Conservation (phyloP, 2,113 vertebrate genomes). For the Gallinago paraguaiae region DNA sequence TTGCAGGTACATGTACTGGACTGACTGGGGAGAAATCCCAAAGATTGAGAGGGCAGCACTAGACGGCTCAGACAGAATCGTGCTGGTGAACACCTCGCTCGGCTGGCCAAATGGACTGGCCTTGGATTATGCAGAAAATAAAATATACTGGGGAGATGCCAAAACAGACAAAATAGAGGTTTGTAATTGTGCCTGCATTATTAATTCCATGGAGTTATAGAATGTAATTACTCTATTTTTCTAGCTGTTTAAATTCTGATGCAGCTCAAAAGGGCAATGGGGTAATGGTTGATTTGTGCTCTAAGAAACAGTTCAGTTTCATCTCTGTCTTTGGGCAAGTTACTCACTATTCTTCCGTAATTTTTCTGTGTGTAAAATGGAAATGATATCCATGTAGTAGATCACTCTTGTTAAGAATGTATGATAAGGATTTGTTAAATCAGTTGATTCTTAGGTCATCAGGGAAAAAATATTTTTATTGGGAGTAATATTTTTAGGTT, state of each 20-base stretch:
- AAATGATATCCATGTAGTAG: neutral
- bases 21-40: slow-evolving; percentile 95
- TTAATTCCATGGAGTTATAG: neutral
- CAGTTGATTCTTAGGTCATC: neutral
- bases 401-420: neutral
- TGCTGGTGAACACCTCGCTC: slow-evolving; percentile 94
- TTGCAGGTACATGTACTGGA: slow-evolving; percentile 97
- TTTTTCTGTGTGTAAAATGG: neutral
- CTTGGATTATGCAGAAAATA: slow-evolving; percentile 88
- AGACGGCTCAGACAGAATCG: slow-evolving; percentile 89
- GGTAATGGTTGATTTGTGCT: neutral
- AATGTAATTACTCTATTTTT: neutral
- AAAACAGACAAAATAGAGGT: slow-evolving; percentile 94
- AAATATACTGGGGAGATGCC: slow-evolving; percentile 98
- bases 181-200: slow-evolving; percentile 52
- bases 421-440: neutral
- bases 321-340: neutral
- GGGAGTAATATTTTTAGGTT: neutral
- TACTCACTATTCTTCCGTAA: neutral
- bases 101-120: slow-evolving; percentile 98
- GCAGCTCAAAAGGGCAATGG: neutral
- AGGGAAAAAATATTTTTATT: neutral
- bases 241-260: neutral
- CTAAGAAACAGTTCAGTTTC: neutral
- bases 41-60: slow-evolving; percentile 95